Base-by-base conservation (phyloP, 2,797 vertebrate species). In the Sciurus carolinensis region DNA sequence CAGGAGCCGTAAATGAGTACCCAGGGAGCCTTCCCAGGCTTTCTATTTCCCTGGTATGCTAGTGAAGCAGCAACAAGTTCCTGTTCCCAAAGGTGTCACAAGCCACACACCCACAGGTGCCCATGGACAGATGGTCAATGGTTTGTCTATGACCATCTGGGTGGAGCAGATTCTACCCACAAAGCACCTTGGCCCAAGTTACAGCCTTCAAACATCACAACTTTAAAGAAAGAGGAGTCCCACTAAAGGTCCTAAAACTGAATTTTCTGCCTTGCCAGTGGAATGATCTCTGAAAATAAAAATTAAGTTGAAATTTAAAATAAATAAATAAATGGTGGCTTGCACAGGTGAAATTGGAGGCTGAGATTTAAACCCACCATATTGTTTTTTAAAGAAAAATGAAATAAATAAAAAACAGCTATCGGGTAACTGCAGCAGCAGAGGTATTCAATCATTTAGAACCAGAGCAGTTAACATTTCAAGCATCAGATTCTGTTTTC, bases 321-420 rank as follows among this genome's bases (percentile, higher is more conserved):
- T 73, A 87, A 80, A 80, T 89, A 86, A 88, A 75, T 54, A 80
- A 90, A 87, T n/a, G 33, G 72, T 28, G 72, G n/a, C n/a, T 82
- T 84, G 57, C 28, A 75, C 0, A 44, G 44, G 42, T 59, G 7
- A 90, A 33, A 33, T 59, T 42, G 30, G 44, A 42, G 67, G 13
- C 64, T 96, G 64, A 96, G 47, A 86, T 77, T 77, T 57, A 86
- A 94, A 86, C 4, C 12, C 36, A 93, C 17, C 13, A 42, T 91
- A 57, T 82, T 81, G 81, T 36, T 69, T 81, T 47, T 17, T 11
- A 59, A 47, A 76, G 83, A 81, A 28, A 14, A 62, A 62, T 62
- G 26, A 62, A 62, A 57, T 57, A 57, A 59, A 59, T 44, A 13
- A 22, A 30, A 59, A 67, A 30, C 59, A 50, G 69, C 33, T 9